These are phyloP conservation scores for Thalassarche chlororhynchos DNA, from an alignment of 2,113 vertebrate genomes.

Conservation along the genomic window DNA sequence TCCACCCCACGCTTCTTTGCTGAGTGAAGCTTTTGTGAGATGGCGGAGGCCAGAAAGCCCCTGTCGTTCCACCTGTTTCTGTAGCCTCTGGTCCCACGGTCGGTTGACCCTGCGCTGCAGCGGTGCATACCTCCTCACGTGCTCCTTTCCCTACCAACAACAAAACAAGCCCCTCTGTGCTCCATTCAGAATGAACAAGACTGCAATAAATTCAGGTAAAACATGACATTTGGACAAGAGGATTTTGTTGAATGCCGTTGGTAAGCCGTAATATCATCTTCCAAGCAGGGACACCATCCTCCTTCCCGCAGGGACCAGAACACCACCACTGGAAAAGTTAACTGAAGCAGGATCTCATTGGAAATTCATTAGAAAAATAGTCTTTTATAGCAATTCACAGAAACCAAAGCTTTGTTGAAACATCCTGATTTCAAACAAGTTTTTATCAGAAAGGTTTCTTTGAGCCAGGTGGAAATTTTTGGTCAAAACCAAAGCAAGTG, in stretches of 20 bases:
- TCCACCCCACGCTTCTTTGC: slow-evolving; percentile 32
- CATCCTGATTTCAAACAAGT: not conserved
- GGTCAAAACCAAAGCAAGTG: not conserved
- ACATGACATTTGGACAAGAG: not conserved
- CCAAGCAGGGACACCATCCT: not conserved
- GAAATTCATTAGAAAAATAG: not conserved
- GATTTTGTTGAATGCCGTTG: not conserved
- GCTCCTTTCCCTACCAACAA: not conserved
- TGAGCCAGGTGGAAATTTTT: not conserved
- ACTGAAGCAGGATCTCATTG: not conserved
- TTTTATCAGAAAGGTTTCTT: not conserved
- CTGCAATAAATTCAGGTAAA: not conserved
- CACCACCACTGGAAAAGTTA: not conserved
- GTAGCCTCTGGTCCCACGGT: not conserved
- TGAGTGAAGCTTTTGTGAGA: slow-evolving; percentile 56
- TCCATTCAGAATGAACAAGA: not conserved
- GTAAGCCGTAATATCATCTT: not conserved
- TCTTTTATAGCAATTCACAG: not conserved
- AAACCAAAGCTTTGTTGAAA: not conserved
- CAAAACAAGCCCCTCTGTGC: not conserved
- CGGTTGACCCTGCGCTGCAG: fast-evolving
- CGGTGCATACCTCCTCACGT: fast-evolving
- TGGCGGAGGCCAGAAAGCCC: not conserved
- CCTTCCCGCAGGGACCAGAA: not conserved
- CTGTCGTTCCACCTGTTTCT: not conserved